Evolutionary conservation across 2,888 invertebrate species (phyloP).

Genomic region (Resseliella maxima): DNA sequence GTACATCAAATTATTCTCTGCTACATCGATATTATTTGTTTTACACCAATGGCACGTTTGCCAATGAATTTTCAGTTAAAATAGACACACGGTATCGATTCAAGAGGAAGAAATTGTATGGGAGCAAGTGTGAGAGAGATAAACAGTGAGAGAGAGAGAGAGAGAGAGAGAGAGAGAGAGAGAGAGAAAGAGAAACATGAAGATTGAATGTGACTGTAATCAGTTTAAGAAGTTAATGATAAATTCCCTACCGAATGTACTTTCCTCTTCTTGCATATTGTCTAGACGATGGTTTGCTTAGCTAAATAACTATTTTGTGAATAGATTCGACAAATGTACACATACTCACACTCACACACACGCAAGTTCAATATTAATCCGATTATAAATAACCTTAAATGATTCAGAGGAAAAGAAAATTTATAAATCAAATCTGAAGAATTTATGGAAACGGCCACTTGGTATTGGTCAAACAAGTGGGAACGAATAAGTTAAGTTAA

Average conservation of each 20-base stretch:
- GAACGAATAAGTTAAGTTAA: neutral
- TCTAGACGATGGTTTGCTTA: conserved; percentile 20
- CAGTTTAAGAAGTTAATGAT: conserved; percentile 16
- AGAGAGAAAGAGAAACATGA: neutral
- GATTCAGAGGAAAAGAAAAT: conserved; percentile 51
- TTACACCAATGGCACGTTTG: neutral
- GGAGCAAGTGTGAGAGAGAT: neutral
- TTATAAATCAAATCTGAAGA: conserved; percentile 49
- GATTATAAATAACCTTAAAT: conserved; percentile 53
- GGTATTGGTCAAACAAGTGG: no score
- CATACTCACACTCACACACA: neutral
- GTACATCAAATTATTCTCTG: conserved; percentile 17
- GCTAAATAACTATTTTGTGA: conserved; percentile 28
- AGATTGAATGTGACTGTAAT: neutral
- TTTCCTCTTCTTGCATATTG: neutral
- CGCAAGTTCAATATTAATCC: conserved; percentile 53
- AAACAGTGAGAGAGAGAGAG: neutral
- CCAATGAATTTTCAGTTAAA: no score
- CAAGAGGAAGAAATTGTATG: no score
- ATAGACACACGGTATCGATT: neutral
- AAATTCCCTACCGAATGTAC: conserved; percentile 31
- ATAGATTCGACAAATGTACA: neutral
- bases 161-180: neutral
- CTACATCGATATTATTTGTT: conserved; percentile 29
- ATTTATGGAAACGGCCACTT: conserved; percentile 39